Base-by-base conservation (phyloP, 2,888 invertebrate genomes). In the Eristalinus sepulchralis region DNA sequence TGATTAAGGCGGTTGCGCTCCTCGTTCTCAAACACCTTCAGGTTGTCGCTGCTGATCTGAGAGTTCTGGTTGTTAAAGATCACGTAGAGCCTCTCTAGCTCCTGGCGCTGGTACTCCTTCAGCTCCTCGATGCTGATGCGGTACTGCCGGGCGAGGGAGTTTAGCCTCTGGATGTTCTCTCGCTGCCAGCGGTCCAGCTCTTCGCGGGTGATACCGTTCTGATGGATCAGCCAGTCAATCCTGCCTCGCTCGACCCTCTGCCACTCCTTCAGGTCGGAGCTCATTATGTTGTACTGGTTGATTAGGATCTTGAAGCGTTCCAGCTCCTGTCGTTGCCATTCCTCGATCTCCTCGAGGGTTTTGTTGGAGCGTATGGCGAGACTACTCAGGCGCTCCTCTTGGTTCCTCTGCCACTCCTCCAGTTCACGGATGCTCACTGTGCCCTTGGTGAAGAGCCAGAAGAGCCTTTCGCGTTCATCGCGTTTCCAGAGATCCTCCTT, bases 401-500 rank as follows among this genome's bases (percentile, higher is more conserved):
- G 91, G 80, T 91, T 90, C 3, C 88, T 89, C 72, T 92, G 91
- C 92, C 92, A 92, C 13, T 89, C 90, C 60, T 90, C 90, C 1
- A 92, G 81, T 0, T 89, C 88, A 36, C 90, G 90, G 0, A 89
- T 88, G 0, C 90, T 89, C 0, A 89, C 88, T 9, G 83, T 73
- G 0, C 87, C 89, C 10, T 88, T 88, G 22, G 89, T 89, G 70
- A 92, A 85, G 31, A 90, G 89, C 92, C 92, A 92, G 67, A 91
- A 92, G 63, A 92, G 89, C 11, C 90, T 90, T 70, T 92, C 92
- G 27, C 92, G 91, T 83, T 92, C 92, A 62, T 91, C 90, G 1
- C 91, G 90, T 83, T 92, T 91, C 92, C 92, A 92, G 11, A 90
- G 89, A 34, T 91, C 92, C 34, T 91, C 91, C 4, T 89, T 89